Conservation (phyloP, 23 tunicate species). For the Phallusia fumigata region DNA sequence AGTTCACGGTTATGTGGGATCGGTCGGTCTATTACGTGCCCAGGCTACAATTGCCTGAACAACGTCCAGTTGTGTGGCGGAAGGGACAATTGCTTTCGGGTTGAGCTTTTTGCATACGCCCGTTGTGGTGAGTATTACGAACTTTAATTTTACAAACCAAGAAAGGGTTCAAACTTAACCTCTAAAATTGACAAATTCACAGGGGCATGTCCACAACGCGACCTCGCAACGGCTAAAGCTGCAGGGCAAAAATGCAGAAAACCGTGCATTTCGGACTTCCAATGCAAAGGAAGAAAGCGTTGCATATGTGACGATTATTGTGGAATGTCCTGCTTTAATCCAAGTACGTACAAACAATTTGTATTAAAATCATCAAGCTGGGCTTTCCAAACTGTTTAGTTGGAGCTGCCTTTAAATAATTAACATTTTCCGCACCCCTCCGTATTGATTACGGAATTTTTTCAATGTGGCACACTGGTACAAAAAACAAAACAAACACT, state of each 20-base stretch:
- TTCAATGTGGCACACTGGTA: no score
- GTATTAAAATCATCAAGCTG: no score
- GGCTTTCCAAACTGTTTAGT: no score
- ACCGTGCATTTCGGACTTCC: background rate
- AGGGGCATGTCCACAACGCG: no score
- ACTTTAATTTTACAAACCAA: no score
- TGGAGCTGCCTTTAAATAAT: no score
- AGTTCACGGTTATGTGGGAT: background rate
- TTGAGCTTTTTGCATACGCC: background rate
- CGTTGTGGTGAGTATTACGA: background rate
- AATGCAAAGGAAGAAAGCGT: background rate
- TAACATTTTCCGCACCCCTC: no score
- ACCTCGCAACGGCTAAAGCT: no score
- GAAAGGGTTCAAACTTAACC: no score
- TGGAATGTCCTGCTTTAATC: constrained; percentile 17
- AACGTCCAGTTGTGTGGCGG: background rate
- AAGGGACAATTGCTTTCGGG: background rate
- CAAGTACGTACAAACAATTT: constrained; percentile 1
- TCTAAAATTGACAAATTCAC: no score
- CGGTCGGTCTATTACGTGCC: background rate
- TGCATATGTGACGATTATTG: background rate
- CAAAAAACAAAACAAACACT: no score
- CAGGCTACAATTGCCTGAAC: background rate
- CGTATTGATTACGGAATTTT: no score
- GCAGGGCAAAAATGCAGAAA: background rate